Base-by-base conservation (phyloP, 1,140 invertebrate species). In the Halesus radiatus region DNA sequence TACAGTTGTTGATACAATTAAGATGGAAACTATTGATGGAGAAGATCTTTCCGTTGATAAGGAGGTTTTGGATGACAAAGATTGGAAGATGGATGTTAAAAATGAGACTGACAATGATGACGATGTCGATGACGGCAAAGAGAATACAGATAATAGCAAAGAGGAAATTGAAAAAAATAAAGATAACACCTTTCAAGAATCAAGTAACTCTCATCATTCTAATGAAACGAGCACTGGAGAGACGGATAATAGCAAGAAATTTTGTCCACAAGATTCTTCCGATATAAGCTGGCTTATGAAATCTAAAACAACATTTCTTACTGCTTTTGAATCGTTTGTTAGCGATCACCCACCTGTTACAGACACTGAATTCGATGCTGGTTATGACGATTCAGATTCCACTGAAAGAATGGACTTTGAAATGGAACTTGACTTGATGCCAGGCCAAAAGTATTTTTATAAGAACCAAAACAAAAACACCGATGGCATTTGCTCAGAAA, bases 241-340 rank as follows among this genome's bases (percentile, higher is more conserved):
- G 5, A 45, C 8, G 37, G 37, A 45, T 45, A 10, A 45, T 45
- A 10, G 7, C 13, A 13, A 45, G 37, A 45, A 20, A 1, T 5
- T 5, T 23, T 60, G 37, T 60, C 56, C 56, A 60, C 18, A 18
- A 60, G 56, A 60, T 60, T 18, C n/a, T 13, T 60, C 56, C 8
- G 23, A 60, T 23, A 60, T 20, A 18, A 23, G 18, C 4, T 45
- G 37, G 37, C 10, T 45, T 45, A 60, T 18, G 7, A 23, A 22
- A 60, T 60, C 56, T 13, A 37, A 20, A 16, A n/a, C 64, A 37
- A 68, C 64, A 68, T 68, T 50, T 68, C 32, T 68, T 32, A 16
- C 13, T 68, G 64, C 23, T 8, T 68, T 68, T 68, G 29, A 37
- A 20, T 32, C 64, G 37, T 68, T 68, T 68, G 64, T 68, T 32